phyloP scores from a whole-genome alignment of 1,140 invertebrate species.

The Copidosoma floridanum region DNA sequence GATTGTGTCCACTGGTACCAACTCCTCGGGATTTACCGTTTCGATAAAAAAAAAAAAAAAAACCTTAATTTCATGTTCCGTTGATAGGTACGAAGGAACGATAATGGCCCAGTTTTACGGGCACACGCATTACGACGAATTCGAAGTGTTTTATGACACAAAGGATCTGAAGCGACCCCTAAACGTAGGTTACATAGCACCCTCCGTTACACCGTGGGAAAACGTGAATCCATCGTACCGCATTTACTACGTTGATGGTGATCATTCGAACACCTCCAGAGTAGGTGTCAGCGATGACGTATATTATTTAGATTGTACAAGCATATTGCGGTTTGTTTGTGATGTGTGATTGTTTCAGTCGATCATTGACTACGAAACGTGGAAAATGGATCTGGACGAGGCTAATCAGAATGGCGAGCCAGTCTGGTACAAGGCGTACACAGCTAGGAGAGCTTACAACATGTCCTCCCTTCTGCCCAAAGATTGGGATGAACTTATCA shows the following conservation, averaged over 20 bases:
- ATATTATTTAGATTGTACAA: too few species aligned
- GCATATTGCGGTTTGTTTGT: background rate
- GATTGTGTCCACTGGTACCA: too few species aligned
- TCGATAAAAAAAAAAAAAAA: too few species aligned
- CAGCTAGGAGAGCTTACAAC: constrained; percentile 5
- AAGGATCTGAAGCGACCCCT: constrained; percentile 75
- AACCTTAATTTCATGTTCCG: too few species aligned
- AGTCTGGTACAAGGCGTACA: constrained; percentile 19
- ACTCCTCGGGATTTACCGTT: too few species aligned
- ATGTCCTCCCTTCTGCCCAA: constrained; percentile 13
- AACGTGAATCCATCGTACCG: constrained; percentile 93
- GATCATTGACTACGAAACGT: constrained; percentile 18
- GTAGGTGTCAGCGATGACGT: too few species aligned
- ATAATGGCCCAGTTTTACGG: constrained; percentile 93
- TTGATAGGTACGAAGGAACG: constrained; percentile 85
- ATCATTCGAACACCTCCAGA: constrained; percentile 8
- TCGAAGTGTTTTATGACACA: constrained; percentile 88
- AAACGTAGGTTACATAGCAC: constrained; percentile 86
- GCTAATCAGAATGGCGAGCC: constrained; percentile 16
- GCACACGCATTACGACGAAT: constrained; percentile 93
- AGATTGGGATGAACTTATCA: constrained; percentile 21
- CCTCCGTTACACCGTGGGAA: constrained; percentile 89
- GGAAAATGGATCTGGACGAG: constrained; percentile 24
- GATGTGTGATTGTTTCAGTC: background rate
- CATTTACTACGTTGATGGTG: constrained; percentile 66